Evolutionary conservation across 2,888 invertebrate species (phyloP).

Genomic region (Chouioia cunea): DNA sequence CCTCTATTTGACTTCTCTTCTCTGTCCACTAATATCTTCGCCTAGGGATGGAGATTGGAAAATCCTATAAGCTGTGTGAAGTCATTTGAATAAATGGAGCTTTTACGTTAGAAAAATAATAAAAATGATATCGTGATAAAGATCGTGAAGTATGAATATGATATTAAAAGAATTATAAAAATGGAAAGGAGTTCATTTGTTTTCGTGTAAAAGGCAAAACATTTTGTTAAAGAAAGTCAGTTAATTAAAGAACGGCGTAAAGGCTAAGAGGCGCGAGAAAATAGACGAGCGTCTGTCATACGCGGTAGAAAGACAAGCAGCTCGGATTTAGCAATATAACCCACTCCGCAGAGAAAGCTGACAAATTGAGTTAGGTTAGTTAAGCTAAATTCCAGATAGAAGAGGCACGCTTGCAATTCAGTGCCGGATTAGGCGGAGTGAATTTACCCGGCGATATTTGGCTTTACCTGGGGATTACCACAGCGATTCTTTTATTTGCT

Average conservation of each 20-base stretch:
- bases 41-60: too few species aligned
- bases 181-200: too few species aligned
- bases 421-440: slow-evolving; percentile 46
- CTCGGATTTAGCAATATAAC: slow-evolving; percentile 62
- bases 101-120: too few species aligned
- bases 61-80: too few species aligned
- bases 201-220: background rate
- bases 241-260: slow-evolving; percentile 34
- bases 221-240: slow-evolving; percentile 15
- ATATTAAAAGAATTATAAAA: too few species aligned
- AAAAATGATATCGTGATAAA: too few species aligned
- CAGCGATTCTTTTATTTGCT: slow-evolving; percentile 7
- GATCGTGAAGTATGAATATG: too few species aligned
- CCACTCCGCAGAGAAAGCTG: slow-evolving; percentile 46
- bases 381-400: slow-evolving; percentile 56
- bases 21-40: background rate
- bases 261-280: background rate
- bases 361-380: slow-evolving; percentile 63
- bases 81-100: too few species aligned
- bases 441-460: slow-evolving; percentile 47
- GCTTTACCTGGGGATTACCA: slow-evolving; percentile 41
- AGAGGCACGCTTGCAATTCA: background rate
- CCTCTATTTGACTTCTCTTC: background rate
- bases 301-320: slow-evolving; percentile 56
- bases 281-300: slow-evolving; percentile 20